phyloP scores from a whole-genome alignment of 92 coral and sea anemone genomes.

The Ricordea florida region DNA sequence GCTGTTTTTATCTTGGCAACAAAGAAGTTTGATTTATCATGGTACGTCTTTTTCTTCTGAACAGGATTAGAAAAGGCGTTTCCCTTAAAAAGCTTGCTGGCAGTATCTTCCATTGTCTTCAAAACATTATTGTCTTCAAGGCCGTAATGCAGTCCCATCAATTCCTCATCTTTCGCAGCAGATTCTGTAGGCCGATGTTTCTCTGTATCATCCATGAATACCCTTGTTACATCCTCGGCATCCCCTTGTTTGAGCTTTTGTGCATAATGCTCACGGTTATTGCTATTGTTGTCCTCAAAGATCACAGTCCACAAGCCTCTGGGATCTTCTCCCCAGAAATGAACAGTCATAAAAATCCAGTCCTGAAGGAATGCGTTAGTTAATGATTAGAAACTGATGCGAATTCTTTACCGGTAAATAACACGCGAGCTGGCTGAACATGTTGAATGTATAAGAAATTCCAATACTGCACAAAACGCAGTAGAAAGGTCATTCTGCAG shows the following conservation, averaged over 20 bases:
- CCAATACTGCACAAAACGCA: too few relatives aligned
- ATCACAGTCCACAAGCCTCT: constrained; percentile 80
- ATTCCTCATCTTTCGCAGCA: too few relatives aligned
- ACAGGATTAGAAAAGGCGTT: constrained; percentile 41
- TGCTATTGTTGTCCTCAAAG: constrained; percentile 81
- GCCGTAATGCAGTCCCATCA: too few relatives aligned
- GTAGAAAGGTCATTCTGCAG: too few relatives aligned
- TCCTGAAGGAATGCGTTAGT: constrained; percentile 31
- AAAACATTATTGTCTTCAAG: constrained; percentile 42
- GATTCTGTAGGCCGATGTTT: constrained; percentile 5
- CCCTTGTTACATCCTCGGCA: constrained; percentile 77
- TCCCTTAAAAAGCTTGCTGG: constrained; percentile 64
- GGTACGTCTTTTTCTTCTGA: constrained; percentile 25
- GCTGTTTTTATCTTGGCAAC: neutral
- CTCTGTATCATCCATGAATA: constrained; percentile 74
- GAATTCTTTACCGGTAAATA: too few relatives aligned
- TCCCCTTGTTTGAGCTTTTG: constrained; percentile 69
- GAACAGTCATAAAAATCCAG: constrained; percentile 90
- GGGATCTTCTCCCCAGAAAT: constrained; percentile 92
- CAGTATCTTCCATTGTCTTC: constrained; percentile 73
- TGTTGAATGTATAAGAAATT: too few relatives aligned
- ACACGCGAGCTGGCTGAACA: too few relatives aligned
- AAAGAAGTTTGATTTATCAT: neutral
- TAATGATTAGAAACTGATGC: neutral
- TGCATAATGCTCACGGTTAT: constrained; percentile 81